Conservation (phyloP, 64 coral and sea anemone species). For the Pachyseris speciosa region DNA sequence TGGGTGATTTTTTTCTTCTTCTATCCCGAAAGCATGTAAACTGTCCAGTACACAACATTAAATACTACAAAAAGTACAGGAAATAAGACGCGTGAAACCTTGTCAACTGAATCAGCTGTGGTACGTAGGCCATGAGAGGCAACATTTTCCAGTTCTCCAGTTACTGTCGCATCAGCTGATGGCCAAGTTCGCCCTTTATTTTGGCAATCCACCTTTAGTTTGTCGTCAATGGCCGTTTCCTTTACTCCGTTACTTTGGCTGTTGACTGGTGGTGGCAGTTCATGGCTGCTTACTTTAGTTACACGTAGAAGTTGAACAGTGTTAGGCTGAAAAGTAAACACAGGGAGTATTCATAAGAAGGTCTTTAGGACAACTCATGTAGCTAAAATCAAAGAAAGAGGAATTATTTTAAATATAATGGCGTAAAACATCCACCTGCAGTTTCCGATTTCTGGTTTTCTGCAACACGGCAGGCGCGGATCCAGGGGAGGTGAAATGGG, state of each 20-base stretch:
- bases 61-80: slow-evolving; percentile 44
- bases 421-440: too few relatives aligned
- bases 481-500: too few relatives aligned
- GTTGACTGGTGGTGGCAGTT: background rate
- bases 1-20: too few relatives aligned
- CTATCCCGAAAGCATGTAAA: too few relatives aligned
- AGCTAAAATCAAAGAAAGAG: too few relatives aligned
- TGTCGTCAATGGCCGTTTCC: background rate
- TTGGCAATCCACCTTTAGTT: background rate
- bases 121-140: background rate
- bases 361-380: too few relatives aligned
- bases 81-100: slow-evolving; percentile 33
- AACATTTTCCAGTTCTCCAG: background rate
- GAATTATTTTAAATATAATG: too few relatives aligned
- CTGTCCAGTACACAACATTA: slow-evolving; percentile 33
- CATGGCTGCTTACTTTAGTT: background rate
- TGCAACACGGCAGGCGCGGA: too few relatives aligned
- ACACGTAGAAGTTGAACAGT: background rate
- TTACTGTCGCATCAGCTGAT: background rate
- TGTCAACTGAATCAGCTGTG: slow-evolving; percentile 22
- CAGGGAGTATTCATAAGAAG: too few relatives aligned
- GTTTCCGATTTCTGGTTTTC: too few relatives aligned
- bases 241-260: background rate
- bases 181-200: background rate
- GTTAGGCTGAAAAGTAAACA: background rate